Evolutionary conservation across 2,113 vertebrate species (phyloP).

Genomic region (Dolichallabes microphthalmus): DNA sequence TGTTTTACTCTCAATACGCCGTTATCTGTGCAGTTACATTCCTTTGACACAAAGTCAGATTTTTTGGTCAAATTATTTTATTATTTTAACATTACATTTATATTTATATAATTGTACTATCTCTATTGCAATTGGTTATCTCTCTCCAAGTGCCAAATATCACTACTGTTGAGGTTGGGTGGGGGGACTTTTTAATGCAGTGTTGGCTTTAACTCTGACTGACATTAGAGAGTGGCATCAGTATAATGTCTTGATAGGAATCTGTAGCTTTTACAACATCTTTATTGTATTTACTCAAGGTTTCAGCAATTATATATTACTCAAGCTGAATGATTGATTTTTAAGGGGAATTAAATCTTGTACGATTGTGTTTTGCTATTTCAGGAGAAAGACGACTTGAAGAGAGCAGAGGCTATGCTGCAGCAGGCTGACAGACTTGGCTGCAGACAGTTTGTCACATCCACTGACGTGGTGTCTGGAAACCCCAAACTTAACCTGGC

Average conservation of each 20-base stretch:
- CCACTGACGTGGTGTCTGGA: conserved; percentile 85
- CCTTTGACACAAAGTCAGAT: neutral
- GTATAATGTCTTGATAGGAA: neutral
- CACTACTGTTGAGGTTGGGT: too few species aligned
- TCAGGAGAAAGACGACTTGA: conserved; percentile 85
- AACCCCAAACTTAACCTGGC: conserved; percentile 95
- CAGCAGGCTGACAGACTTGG: conserved; percentile 85
- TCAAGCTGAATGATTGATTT: neutral
- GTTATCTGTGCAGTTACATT: neutral
- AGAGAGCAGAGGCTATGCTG: conserved; percentile 88
- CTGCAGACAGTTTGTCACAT: conserved; percentile 92
- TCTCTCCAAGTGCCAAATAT: neutral
- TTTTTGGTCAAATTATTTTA: neutral
- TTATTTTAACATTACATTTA: neutral
- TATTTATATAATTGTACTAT: neutral
- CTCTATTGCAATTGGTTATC: too few species aligned
- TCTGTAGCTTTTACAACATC: neutral
- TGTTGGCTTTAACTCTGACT: conserved; percentile 11
- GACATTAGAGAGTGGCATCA: neutral
- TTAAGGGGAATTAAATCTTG: neutral
- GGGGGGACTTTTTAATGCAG: neutral
- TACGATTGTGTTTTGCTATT: conserved; percentile 1
- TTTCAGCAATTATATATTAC: neutral
- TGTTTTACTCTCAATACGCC: neutral
- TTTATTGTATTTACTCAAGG: neutral